These are phyloP conservation scores for Cryptosula pallasiana DNA, from an alignment of 2,888 invertebrate species.

Conservation along the genomic window DNA sequence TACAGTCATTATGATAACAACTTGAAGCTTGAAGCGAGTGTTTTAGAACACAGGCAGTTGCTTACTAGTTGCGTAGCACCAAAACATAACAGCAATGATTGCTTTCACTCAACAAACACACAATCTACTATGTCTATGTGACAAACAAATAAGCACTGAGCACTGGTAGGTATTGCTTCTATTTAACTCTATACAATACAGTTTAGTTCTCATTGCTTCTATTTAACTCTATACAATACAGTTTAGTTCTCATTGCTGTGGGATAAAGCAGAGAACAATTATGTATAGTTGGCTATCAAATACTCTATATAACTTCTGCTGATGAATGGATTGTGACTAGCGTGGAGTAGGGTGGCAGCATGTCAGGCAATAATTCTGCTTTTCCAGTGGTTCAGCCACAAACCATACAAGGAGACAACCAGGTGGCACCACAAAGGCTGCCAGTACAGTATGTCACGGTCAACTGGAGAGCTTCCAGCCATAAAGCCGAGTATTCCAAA, in stretches of 20 bases:
- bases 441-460: background rate
- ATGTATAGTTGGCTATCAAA: too few relatives aligned
- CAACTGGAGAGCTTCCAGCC: background rate
- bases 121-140: too few relatives aligned
- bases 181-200: background rate
- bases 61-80: background rate
- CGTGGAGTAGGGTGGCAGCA: too few relatives aligned
- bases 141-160: too few relatives aligned
- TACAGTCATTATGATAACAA: background rate
- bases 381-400: background rate
- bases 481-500: background rate
- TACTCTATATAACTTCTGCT: too few relatives aligned
- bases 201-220: background rate
- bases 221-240: background rate
- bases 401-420: background rate
- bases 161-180: too few relatives aligned
- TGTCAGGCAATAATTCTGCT: background rate
- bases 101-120: too few relatives aligned
- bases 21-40: background rate
- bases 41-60: background rate
- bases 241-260: background rate
- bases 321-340: too few relatives aligned
- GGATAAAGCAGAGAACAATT: too few relatives aligned
- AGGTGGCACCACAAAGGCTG: background rate
- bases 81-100: too few relatives aligned